Base-by-base conservation (phyloP, 1,140 invertebrate species). In the Solenopsis fugax region DNA sequence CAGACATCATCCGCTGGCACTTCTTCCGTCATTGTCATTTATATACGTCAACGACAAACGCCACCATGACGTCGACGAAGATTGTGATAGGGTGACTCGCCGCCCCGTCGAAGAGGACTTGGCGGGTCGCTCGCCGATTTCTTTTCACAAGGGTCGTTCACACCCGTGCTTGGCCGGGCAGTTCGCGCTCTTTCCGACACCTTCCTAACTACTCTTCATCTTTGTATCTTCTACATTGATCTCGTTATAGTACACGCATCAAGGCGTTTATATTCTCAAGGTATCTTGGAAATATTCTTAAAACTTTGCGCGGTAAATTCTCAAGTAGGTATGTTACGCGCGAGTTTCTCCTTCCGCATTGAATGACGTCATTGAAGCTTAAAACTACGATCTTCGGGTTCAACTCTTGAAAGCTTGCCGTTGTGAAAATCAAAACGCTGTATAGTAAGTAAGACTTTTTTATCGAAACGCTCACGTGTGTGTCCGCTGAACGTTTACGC, bases 21-120 rank as follows among this genome's bases (percentile, higher is more conserved):
- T 87, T 86, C 64, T 85, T 88, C 84, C 64, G 85, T 81, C 69
- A 91, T 87, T 73, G 48, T 76, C 88, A 56, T 72, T 56, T 41
- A 45, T 60, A 41, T 13, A 41, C 58, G 54, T 24, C 87, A 85
- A 89, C 89, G 91, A 86, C 88, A 88, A 91, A 89, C 88, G 81
- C 91, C 91, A 88, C 71, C 89, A 88, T 65, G 91, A 92, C 91
- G 86, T 81, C 91, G 91, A 90, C 92, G 93, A 93, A 92, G 92
- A 95, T 94, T 95, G 94, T 94, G 94, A 95, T 94, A 95, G 93
- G 92, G 93, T 92, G 91, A 88, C 82, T 91, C 88, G 88, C 88
- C 87, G 24, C 85, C 77, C 87, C 87, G 52, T 56, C 34, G 34
- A 58, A 24, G 24, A 85, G 86, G 85, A 90, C 73, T 87, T 52